Percentiles rank a stretch among this genome's conserved stretches.
Evolutionary conservation across 2,113 vertebrate species (phyloP).

Genomic region (Narcine bancroftii): DNA sequence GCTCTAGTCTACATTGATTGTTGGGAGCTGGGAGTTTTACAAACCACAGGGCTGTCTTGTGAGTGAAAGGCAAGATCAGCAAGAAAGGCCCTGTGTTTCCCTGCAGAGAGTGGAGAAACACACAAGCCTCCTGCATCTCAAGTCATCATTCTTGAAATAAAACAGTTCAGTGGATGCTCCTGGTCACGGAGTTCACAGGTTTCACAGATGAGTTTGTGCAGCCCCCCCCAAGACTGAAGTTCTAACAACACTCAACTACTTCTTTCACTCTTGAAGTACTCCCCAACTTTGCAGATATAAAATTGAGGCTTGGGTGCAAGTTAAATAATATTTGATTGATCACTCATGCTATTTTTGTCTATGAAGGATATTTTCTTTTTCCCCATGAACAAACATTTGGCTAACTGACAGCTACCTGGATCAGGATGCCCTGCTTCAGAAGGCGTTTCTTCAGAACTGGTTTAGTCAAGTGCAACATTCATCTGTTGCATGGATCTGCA

Average conservation of each 20-base stretch:
- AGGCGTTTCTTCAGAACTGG: conserved; percentile 27
- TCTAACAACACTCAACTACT: not conserved
- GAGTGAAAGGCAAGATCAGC: too few relatives aligned
- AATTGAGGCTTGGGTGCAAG: not conserved
- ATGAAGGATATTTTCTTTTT: too few relatives aligned
- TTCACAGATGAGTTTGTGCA: not conserved
- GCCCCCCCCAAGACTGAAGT: not conserved
- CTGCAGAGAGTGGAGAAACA: not conserved
- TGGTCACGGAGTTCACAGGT: not conserved
- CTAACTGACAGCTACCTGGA: not conserved
- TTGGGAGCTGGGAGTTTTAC: not conserved
- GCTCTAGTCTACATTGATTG: too few relatives aligned
- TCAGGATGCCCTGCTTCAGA: conserved; percentile 2
- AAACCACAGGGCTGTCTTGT: too few relatives aligned
- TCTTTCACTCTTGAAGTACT: not conserved
- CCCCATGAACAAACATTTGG: not conserved
- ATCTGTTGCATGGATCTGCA: not conserved
- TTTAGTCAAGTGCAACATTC: conserved; percentile 17
- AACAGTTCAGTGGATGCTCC: not conserved
- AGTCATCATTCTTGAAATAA: not conserved
- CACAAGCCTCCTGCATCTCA: not conserved
- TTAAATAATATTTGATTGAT: too few relatives aligned
- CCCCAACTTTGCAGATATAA: not conserved
- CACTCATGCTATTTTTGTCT: too few relatives aligned
- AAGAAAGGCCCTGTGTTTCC: too few relatives aligned